A percentile compares a stretch with the other conserved stretches of the same genome.
Conservation (phyloP, 1,140 invertebrate genomes). For the Eriocheir sinensis region DNA sequence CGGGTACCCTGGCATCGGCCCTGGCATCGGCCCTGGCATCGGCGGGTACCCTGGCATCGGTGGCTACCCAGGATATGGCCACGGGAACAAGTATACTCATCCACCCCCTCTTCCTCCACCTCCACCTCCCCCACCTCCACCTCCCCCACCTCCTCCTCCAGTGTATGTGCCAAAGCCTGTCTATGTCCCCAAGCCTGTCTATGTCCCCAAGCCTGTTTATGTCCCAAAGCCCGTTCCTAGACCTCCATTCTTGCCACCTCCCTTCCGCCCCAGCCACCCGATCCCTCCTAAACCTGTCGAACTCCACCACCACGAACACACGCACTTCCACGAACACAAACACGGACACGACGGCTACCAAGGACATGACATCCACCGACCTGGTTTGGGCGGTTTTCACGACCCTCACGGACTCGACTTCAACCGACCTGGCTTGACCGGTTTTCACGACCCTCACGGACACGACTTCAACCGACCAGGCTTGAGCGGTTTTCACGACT, state of each 20-base stretch:
- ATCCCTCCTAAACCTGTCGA: slow-evolving; percentile 16
- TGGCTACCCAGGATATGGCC: too few species aligned
- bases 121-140: slow-evolving; percentile 19
- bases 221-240: not conserved
- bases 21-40: not conserved
- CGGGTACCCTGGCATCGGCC: not conserved
- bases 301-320: slow-evolving; percentile 67
- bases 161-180: slow-evolving; percentile 54
- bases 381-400: not conserved
- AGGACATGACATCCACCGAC: not conserved
- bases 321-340: slow-evolving; percentile 63
- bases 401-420: not conserved
- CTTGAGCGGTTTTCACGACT: not conserved
- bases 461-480: not conserved
- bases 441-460: not conserved
- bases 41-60: not conserved
- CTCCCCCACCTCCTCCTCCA: slow-evolving; percentile 44
- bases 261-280: not conserved
- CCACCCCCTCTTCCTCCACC: not conserved
- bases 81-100: not conserved
- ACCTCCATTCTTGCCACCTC: not conserved
- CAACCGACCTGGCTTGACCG: not conserved
- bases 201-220: not conserved
- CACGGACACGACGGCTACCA: slow-evolving; percentile 18
- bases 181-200: slow-evolving; percentile 46